Base-by-base conservation (phyloP, 2,113 vertebrate genomes). In the Platichthys flesus region DNA sequence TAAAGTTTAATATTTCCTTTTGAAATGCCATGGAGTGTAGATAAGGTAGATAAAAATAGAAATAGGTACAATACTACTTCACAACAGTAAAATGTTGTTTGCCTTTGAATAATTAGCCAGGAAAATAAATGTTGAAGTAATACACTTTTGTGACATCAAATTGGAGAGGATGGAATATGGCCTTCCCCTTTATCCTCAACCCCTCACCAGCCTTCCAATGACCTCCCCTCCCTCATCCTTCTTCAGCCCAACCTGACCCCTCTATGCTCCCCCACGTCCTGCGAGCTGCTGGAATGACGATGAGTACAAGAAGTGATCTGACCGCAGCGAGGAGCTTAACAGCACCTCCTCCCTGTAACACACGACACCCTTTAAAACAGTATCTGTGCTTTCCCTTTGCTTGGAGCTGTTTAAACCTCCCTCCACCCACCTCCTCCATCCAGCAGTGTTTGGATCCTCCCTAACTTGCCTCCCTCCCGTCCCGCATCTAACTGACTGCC, bases 361-460 rank as follows among this genome's bases (percentile, higher is more conserved):
- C 58, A 8, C 18, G 5, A 49, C 55, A 4, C 79, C 58, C 49
- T 60, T 20, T n/a, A 8, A 3, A 56, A 51, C 42, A 49, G 55
- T 73, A 51, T 84, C 59, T 78, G 66, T 76, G 84, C 26, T n/a
- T 45, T 67, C 61, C 67, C 56, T 75, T 70, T 87, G 90, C 89
- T 89, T 89, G 76, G 70, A 83, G 85, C 87, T 84, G 76, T 68
- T 28, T 54, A 42, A 9, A 63, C 67, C 13, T 5, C 57, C 64
- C 40, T 28, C 21, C 26, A 15, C 55, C 35, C 62, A 2, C 49
- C 72, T 24, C 54, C 67, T 63, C 63, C 47, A 54, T 67, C 60
- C 52, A 66, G 63, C 84, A 66, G 88, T 89, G 86, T 88, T 86
- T 88, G 79, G 76, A 86, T 84, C 71, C 45, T 68, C 72, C 73